Percentiles rank a stretch among this genome's conserved stretches.
Conservation (phyloP, 2,797 vertebrate genomes). For the Argentina silus region DNA sequence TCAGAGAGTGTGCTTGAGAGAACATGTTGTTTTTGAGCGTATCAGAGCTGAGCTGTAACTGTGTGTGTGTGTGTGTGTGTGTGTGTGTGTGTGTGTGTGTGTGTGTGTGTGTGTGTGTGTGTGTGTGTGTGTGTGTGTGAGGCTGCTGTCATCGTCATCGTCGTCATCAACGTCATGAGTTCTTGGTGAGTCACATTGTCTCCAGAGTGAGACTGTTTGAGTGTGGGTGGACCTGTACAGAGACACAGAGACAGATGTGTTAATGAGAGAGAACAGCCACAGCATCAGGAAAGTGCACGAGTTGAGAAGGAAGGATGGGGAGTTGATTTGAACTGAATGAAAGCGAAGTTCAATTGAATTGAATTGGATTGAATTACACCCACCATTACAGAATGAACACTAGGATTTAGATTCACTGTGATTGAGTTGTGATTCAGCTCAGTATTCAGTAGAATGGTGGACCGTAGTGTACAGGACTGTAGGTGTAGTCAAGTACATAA, state of each 20-base stretch:
- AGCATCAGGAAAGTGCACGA: no score
- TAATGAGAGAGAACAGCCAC: no score
- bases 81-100: neutral
- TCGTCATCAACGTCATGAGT: neutral
- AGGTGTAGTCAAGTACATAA: no score
- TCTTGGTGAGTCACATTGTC: neutral
- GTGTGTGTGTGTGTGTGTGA: neutral
- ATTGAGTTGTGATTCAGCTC: neutral
- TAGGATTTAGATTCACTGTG: neutral
- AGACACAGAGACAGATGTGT: no score
- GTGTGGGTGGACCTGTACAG: no score
- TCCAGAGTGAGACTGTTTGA: neutral
- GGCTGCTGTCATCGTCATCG: neutral
- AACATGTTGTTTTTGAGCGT: neutral
- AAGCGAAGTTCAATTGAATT: neutral
- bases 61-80: constrained; percentile 2
- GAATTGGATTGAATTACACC: neutral
- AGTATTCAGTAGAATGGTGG: neutral
- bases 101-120: neutral
- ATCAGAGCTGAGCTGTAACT: neutral
- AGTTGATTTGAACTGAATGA: no score
- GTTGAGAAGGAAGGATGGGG: no score
- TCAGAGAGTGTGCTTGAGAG: neutral
- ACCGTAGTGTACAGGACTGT: no score
- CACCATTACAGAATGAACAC: neutral